Conservation (phyloP, 2,888 invertebrate genomes). For the Polydrusus pterygomalis region DNA sequence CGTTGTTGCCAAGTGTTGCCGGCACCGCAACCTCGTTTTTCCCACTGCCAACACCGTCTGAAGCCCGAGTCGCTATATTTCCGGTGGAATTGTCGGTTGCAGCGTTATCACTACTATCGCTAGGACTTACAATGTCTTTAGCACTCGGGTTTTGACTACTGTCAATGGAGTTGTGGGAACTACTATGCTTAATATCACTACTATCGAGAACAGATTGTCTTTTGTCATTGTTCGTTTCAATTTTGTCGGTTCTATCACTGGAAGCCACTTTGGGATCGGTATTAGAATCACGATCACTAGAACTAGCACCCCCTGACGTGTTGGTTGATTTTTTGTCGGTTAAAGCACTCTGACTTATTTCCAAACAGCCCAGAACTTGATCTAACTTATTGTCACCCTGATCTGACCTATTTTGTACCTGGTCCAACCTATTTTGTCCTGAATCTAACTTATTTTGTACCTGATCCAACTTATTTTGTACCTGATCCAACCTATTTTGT, state of each 20-base stretch:
- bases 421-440: neutral
- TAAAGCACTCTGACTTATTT: neutral
- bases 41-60: neutral
- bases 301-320: neutral
- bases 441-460: neutral
- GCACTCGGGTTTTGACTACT: neutral
- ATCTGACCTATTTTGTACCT: neutral
- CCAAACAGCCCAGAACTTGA: neutral
- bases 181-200: constrained; percentile 25
- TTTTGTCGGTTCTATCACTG: constrained; percentile 14
- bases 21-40: neutral
- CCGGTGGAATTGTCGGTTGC: neutral
- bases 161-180: neutral
- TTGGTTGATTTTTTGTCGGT: neutral
- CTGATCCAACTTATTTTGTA: neutral
- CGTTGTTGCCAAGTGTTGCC: neutral
- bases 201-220: constrained; percentile 1
- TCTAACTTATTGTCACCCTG: neutral
- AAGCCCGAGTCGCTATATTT: neutral
- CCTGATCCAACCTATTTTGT: neutral
- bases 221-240: neutral
- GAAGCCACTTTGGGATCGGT: neutral
- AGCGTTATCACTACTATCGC: neutral
- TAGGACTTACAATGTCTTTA: neutral
- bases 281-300: neutral